Evolutionary conservation across 1,140 invertebrate genomes (phyloP), one percentile per base, ranked within the genome.

Genomic region (Drosophila varians): DNA sequence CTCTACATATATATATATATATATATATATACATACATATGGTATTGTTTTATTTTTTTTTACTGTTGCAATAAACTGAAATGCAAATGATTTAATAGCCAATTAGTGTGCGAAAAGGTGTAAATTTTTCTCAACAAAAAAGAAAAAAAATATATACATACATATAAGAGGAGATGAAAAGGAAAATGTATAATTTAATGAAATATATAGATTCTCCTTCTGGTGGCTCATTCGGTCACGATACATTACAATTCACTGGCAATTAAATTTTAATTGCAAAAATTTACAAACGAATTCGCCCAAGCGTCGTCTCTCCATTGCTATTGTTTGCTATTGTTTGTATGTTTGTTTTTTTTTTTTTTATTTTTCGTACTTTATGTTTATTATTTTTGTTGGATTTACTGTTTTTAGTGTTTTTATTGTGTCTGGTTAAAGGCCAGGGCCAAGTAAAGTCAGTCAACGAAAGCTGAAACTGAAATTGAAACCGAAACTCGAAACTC

Each of bases 31-130:
- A n/a, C n/a, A n/a, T n/a, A n/a, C n/a, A n/a, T n/a, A n/a, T n/a
- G n/a, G n/a, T n/a, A n/a, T n/a, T n/a, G n/a, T n/a, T n/a, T n/a
- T n/a, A n/a, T n/a, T n/a, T n/a, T n/a, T n/a, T n/a, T n/a, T n/a
- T n/a, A n/a, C n/a, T 18, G 12, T 11, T 31, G 28, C 28, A 11
- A 31, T 3, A 31, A 31, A 11, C 3, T 11, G 9, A 31, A 40
- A 52, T 82, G 60, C 55, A 74, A 77, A 82, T 82, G 66, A 76
- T 74, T 82, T 70, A 82, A 82, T 82, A 55, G 47, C 64, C 69
- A 82, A 82, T 82, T 82, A 82, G 73, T 55, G 31, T 57, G 40
- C 4, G 7, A 26, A 26, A 26, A 7, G 25, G 25, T 7, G 1
- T 6, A 7, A 5, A 26, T 6, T 26, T 5, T 28, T 9, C 8